These are phyloP conservation scores for Parazoanthus atlanticus DNA, from an alignment of 92 coral and sea anemone genomes.

Conservation along the genomic window DNA sequence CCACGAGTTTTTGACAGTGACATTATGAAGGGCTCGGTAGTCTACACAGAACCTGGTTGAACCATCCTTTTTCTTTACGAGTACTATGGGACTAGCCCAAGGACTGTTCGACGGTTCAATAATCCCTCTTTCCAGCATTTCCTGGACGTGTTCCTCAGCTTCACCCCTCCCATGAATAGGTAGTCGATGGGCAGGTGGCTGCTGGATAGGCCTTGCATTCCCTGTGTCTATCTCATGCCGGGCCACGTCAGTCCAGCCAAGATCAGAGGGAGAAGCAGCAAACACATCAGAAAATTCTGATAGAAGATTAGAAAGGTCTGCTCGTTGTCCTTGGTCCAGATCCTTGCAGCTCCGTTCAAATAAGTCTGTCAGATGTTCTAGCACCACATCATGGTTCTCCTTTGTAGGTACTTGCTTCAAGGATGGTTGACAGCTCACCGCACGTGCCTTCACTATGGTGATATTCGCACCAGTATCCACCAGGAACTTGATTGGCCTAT, in stretches of 20 bases:
- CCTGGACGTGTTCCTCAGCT: constrained; percentile 42
- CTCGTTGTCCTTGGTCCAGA: constrained; percentile 12
- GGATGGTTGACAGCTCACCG: constrained; percentile 28
- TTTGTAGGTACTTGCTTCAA: constrained; percentile 3
- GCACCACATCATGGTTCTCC: constrained; percentile 13
- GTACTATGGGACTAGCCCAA: constrained; percentile 46
- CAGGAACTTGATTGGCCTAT: constrained; percentile 51
- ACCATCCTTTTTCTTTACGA: constrained; percentile 43
- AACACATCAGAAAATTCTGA: constrained; percentile 41
- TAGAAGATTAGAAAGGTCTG: constrained; percentile 16
- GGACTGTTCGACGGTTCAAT: constrained; percentile 50
- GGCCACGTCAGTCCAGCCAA: constrained; percentile 45
- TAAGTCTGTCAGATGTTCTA: constrained; percentile 44
- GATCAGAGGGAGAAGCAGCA: not conserved
- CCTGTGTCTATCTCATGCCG: constrained; percentile 43
- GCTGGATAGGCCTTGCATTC: constrained; percentile 38
- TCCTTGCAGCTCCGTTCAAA: constrained; percentile 40
- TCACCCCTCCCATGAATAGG: constrained; percentile 40
- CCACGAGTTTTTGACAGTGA: constrained; percentile 33
- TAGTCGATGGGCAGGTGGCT: constrained; percentile 44
- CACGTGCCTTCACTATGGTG: constrained; percentile 50
- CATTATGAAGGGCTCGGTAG: constrained; percentile 42
- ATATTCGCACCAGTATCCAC: constrained; percentile 62
- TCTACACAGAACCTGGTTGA: constrained; percentile 42
- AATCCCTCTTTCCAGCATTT: constrained; percentile 31